Percentiles rank a stretch among this genome's conserved stretches.
These are phyloP conservation scores for Phytoseiulus persimilis DNA, from an alignment of 2,888 invertebrate species.

Conservation along the genomic window DNA sequence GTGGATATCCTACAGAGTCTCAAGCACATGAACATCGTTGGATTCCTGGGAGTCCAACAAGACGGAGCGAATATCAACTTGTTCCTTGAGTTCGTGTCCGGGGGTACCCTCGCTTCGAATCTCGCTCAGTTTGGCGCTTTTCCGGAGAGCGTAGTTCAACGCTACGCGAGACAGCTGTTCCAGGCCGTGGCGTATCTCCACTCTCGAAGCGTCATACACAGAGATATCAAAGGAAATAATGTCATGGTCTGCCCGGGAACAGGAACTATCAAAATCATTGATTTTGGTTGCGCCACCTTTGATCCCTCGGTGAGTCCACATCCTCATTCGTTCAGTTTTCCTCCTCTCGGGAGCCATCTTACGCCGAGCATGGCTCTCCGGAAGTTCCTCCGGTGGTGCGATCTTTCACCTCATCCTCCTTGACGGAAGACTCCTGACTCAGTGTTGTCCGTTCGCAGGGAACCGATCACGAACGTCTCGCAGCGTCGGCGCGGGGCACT, in stretches of 20 bases:
- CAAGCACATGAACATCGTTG: slow-evolving; percentile 51
- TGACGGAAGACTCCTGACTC: neutral
- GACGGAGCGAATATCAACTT: slow-evolving; percentile 50
- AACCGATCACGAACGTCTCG: slow-evolving; percentile 35
- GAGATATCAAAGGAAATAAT: slow-evolving; percentile 52
- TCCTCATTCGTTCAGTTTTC: neutral
- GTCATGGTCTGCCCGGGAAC: slow-evolving; percentile 51
- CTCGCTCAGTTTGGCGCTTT: slow-evolving; percentile 51
- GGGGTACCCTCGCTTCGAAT: slow-evolving; percentile 51
- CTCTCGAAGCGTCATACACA: slow-evolving; percentile 51
- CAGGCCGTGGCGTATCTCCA: slow-evolving; percentile 51
- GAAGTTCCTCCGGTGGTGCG: no score
- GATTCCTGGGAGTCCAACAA: slow-evolving; percentile 51
- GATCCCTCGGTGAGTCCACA: slow-evolving; percentile 18
- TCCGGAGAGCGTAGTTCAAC: slow-evolving; percentile 50
- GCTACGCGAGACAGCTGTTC: slow-evolving; percentile 51
- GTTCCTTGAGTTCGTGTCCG: slow-evolving; percentile 52
- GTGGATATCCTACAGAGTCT: slow-evolving; percentile 51
- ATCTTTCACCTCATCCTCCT: no score
- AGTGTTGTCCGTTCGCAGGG: neutral
- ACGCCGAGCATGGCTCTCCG: no score
- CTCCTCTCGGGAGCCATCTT: neutral
- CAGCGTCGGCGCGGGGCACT: slow-evolving; percentile 46
- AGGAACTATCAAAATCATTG: slow-evolving; percentile 51
- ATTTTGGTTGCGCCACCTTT: slow-evolving; percentile 51